These are phyloP conservation scores for Paralinhomoeus sp. DNA, from an alignment of 2,888 invertebrate species.

Conservation along the genomic window DNA sequence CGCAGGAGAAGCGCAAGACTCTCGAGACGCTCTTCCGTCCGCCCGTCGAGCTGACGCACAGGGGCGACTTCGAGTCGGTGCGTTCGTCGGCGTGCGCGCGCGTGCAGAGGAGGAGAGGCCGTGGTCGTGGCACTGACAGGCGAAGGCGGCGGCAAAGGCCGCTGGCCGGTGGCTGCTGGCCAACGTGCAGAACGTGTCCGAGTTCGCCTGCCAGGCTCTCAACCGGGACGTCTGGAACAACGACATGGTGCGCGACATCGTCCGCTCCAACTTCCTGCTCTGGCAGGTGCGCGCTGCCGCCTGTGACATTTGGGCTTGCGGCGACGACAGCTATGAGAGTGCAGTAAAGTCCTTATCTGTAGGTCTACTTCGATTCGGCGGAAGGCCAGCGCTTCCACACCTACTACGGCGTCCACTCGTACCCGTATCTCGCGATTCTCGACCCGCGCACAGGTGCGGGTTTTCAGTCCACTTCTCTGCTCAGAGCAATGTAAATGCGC, in stretches of 20 bases:
- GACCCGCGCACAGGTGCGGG: conserved; percentile 41
- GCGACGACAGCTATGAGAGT: too few relatives aligned
- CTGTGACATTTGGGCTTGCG: too few relatives aligned
- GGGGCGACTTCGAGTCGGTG: too few relatives aligned
- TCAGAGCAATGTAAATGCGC: neutral
- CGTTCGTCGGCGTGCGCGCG: too few relatives aligned
- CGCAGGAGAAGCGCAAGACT: too few relatives aligned
- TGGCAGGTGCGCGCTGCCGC: too few relatives aligned
- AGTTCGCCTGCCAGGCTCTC: conserved; percentile 44
- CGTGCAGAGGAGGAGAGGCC: too few relatives aligned
- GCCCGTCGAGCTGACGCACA: too few relatives aligned
- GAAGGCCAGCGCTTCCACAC: conserved; percentile 42
- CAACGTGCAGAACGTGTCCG: conserved; percentile 44
- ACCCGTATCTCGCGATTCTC: conserved; percentile 42
- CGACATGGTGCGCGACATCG: conserved; percentile 36
- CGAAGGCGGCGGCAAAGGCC: conserved; percentile 36
- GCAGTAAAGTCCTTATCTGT: conserved; percentile 7
- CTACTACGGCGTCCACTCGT: conserved; percentile 40
- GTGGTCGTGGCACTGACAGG: conserved; percentile 20
- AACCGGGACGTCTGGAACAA: conserved; percentile 43
- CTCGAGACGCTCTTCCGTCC: too few relatives aligned
- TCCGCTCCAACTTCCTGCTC: conserved; percentile 42
- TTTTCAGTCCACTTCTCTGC: neutral
- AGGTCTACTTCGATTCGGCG: conserved; percentile 34
- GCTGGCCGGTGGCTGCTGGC: conserved; percentile 44